Conservation (phyloP, 1,140 invertebrate species). For the Macrocentrus cingulum region DNA sequence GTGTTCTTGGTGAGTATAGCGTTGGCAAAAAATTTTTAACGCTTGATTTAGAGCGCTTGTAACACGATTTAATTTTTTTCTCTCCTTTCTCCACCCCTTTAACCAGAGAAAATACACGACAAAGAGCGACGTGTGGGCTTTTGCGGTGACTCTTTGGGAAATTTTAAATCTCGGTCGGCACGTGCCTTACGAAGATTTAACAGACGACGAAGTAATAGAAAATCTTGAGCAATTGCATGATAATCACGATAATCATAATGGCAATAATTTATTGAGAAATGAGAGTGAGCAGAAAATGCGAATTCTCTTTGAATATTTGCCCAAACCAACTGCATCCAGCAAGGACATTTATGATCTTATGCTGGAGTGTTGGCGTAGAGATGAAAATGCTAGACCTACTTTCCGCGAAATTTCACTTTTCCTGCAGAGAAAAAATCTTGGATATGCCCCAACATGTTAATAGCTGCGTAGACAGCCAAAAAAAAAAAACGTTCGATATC, state of each 20-base stretch:
- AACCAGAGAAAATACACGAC: slow-evolving; percentile 70
- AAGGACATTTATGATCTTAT: slow-evolving; percentile 87
- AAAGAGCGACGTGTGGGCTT: slow-evolving; percentile 80
- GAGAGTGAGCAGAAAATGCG: slow-evolving; percentile 3
- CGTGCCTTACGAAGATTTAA: slow-evolving; percentile 71
- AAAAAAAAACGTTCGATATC: slow-evolving; percentile 5
- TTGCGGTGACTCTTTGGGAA: slow-evolving; percentile 77
- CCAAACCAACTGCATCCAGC: slow-evolving; percentile 71
- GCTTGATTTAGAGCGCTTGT: too few relatives aligned
- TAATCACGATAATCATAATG: slow-evolving; percentile 33
- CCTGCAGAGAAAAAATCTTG: slow-evolving; percentile 81
- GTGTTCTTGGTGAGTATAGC: slow-evolving; percentile 66
- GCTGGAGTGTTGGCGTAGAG: slow-evolving; percentile 85
- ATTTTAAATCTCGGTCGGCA: slow-evolving; percentile 71
- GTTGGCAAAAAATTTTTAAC: too few relatives aligned
- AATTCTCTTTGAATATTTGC: slow-evolving; percentile 64
- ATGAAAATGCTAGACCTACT: slow-evolving; percentile 75
- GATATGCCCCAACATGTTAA: slow-evolving; percentile 68
- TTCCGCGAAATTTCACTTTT: slow-evolving; percentile 88
- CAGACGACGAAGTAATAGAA: slow-evolving; percentile 72
- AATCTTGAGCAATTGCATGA: slow-evolving; percentile 68
- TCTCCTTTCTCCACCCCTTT: slow-evolving; percentile 6
- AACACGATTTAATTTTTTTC: neutral
- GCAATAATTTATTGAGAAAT: slow-evolving; percentile 14
- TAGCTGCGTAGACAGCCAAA: slow-evolving; percentile 37